Base-by-base conservation (phyloP, 2,888 invertebrate genomes). In the Vannuccia rotundouncinata region DNA sequence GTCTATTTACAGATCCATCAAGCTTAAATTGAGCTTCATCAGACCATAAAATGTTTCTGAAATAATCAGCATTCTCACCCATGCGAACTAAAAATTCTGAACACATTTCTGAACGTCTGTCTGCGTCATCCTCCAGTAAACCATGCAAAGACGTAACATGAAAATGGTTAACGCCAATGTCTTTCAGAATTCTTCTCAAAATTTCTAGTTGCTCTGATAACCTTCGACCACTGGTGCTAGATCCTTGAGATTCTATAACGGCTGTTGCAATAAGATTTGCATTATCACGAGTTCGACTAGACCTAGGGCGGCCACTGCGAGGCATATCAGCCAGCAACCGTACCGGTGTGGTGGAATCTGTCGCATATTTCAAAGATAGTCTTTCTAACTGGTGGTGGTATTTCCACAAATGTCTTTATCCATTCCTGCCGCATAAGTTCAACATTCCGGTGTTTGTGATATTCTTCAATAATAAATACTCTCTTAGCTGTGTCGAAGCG, bases 41-140 rank as follows among this genome's bases (percentile, higher is more conserved):
- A 66, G 66, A 66, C 66, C 66, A 66, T 66, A 66, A 66, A 66
- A 66, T 66, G 66, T 66, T 66, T 66, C 66, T 66, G 66, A 66
- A 66, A 66, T 66, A 66, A 66, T 66, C 66, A 66, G 66, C 22
- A 66, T 66, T 27, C 66, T 66, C 66, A 66, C 66, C 66, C 66
- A 66, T 66, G 66, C 66, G 66, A 66, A 66, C 66, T 66, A 66
- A 66, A 66, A 66, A 66, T 66, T 66, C 66, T 66, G 66, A 66
- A 66, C 66, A 66, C 66, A 66, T 66, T 66, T 66, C 66, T 66
- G 25, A 66, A 66, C 66, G 66, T 66, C 66, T 66, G 66, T 66
- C 66, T 66, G 66, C 22, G 66, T 66, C 66, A 66, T 66, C 66
- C 66, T 66, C 66, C 45, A 13, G 66, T 27, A 66, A 66, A 66